phyloP scores from a whole-genome alignment of 2,113 vertebrate genomes.

The Ophthalmolycus amberensis region DNA sequence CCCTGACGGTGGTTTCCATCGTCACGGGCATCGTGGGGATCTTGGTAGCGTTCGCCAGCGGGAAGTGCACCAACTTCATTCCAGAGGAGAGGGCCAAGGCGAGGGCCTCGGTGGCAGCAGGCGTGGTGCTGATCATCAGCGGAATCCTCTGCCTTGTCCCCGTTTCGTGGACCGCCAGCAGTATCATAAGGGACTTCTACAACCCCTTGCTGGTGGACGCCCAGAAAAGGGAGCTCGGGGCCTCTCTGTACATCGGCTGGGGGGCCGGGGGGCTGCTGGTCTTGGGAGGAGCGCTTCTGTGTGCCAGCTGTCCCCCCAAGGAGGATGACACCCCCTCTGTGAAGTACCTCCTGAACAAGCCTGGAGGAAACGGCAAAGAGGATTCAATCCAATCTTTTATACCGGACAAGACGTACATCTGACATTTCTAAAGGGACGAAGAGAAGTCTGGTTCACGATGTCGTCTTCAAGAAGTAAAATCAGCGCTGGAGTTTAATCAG shows the following conservation, averaged over 20 bases:
- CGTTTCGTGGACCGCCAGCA: slow-evolving; percentile 89
- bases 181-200: slow-evolving; percentile 90
- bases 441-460: neutral
- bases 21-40: slow-evolving; percentile 77
- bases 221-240: slow-evolving; percentile 83
- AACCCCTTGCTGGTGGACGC: slow-evolving; percentile 55
- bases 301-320: slow-evolving; percentile 86
- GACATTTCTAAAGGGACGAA: slow-evolving; percentile 8
- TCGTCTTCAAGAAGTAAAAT: neutral
- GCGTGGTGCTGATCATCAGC: slow-evolving; percentile 84
- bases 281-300: slow-evolving; percentile 87
- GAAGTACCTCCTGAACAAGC: slow-evolving; percentile 64
- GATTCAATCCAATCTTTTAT: slow-evolving; percentile 34
- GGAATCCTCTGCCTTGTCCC: slow-evolving; percentile 87
- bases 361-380: slow-evolving; percentile 26
- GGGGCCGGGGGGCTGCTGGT: slow-evolving; percentile 83
- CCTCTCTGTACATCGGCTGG: slow-evolving; percentile 90
- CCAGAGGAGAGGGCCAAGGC: slow-evolving; percentile 84
- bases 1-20: slow-evolving; percentile 86
- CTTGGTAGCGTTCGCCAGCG: slow-evolving; percentile 61
- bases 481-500: neutral
- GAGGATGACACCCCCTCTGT: slow-evolving; percentile 62
- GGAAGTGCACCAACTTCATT: slow-evolving; percentile 94
- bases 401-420: slow-evolving; percentile 77
- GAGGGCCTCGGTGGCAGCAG: slow-evolving; percentile 84